Evolutionary conservation across 2,888 invertebrate species (phyloP).

Genomic region (Chrysolina haemoptera): DNA sequence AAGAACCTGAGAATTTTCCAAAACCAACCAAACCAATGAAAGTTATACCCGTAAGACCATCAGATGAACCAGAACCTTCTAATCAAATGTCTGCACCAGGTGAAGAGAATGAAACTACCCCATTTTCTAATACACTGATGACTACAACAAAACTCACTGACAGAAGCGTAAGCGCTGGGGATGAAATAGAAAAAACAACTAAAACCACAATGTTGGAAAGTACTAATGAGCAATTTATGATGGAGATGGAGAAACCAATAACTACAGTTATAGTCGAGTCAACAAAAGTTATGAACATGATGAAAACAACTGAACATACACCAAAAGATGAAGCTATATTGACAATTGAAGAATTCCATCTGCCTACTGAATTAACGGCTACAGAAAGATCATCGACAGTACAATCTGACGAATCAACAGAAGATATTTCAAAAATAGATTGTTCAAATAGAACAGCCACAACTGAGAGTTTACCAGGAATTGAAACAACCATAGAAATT

Average conservation of each 20-base stretch:
- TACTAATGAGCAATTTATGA: neutral
- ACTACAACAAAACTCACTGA: conserved; percentile 1
- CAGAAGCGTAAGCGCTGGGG: neutral
- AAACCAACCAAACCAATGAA: conserved; percentile 45
- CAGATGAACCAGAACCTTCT: conserved; percentile 32
- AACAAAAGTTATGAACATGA: neutral
- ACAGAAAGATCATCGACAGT: neutral
- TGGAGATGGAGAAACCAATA: neutral
- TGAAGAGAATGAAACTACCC: conserved; percentile 56
- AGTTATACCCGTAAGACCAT: conserved; percentile 39
- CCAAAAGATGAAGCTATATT: neutral
- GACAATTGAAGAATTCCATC: neutral
- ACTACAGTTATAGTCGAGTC: neutral
- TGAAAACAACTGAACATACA: neutral
- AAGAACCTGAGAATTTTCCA: conserved; percentile 26
- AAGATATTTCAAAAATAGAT: conserved; percentile 10
- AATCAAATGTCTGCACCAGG: conserved; percentile 64
- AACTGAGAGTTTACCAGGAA: neutral
- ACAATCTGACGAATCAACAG: conserved; percentile 9
- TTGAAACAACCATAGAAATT: neutral
- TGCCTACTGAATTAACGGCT: neutral
- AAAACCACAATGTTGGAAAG: neutral
- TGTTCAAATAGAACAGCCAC: neutral
- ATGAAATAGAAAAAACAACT: neutral
- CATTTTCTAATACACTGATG: conserved; percentile 33